Percentiles rank a stretch among this genome's conserved stretches.
Evolutionary conservation across 2,113 vertebrate species (phyloP).

Genomic region (Dasypus novemcinctus): DNA sequence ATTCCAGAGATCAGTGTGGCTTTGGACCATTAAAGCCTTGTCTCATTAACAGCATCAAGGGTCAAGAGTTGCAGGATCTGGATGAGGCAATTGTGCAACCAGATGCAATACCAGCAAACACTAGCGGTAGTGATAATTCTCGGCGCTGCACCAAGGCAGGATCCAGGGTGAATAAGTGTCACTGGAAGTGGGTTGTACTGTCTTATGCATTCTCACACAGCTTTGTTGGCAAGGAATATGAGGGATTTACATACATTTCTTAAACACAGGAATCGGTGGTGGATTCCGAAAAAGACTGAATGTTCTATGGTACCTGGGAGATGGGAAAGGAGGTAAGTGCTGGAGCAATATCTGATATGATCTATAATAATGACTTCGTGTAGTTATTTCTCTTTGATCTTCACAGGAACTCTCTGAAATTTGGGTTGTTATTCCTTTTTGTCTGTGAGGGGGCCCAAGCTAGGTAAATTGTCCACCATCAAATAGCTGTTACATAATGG

Average conservation of each 20-base stretch:
- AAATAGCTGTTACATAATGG: background rate
- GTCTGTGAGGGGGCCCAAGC: background rate
- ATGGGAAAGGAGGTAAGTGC: background rate
- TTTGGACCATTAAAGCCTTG: background rate
- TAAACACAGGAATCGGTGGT: background rate
- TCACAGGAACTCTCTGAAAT: background rate
- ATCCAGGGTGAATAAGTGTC: background rate
- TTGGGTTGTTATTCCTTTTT: background rate
- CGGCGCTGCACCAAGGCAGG: background rate
- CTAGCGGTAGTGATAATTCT: background rate
- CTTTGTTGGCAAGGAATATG: background rate
- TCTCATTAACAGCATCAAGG: background rate
- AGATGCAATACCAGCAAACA: no score
- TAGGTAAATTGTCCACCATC: background rate
- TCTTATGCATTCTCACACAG: background rate
- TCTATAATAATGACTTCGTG: no score
- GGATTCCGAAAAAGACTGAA: background rate
- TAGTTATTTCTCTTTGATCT: background rate
- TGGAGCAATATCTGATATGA: background rate
- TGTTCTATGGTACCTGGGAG: background rate
- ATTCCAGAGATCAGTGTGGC: background rate
- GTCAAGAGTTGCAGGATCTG: background rate
- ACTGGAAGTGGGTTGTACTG: background rate
- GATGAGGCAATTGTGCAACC: background rate
- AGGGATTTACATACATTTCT: background rate